Conservation (phyloP, 2,888 invertebrate genomes). For the Barypeithes pellucidus region DNA sequence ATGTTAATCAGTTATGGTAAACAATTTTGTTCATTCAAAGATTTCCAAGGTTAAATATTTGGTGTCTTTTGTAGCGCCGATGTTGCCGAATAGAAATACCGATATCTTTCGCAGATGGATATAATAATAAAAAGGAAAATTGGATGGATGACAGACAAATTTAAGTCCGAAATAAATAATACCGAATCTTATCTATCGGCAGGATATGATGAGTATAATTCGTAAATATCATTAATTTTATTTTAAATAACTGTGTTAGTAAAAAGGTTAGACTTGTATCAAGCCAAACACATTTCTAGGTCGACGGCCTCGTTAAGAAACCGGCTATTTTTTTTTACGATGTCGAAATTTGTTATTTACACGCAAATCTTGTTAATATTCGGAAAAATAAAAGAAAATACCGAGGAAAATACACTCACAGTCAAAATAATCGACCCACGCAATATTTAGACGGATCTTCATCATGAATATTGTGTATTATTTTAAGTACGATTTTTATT, state of each 20-base stretch:
- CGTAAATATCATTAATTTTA: neutral
- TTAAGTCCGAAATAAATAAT: neutral
- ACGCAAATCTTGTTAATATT: neutral
- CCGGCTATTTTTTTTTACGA: constrained; percentile 1
- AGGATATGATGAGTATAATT: neutral
- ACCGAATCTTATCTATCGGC: neutral
- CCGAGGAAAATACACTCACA: no score
- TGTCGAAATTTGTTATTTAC: neutral
- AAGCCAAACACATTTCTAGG: neutral
- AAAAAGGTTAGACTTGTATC: neutral
- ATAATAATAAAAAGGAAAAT: no score
- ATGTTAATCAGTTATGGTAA: constrained; percentile 17
- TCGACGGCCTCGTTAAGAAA: neutral
- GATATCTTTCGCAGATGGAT: neutral
- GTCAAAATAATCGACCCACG: no score
- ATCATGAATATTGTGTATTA: no score
- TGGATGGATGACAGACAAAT: neutral
- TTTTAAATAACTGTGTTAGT: neutral
- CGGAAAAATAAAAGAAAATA: neutral
- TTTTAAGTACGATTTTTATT: no score
- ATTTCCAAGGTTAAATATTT: constrained; percentile 14
- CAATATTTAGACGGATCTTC: no score
- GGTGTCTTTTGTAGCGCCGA: neutral
- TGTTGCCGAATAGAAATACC: neutral
- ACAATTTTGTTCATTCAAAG: constrained; percentile 10